A percentile compares a stretch with the other conserved stretches of the same genome.
phyloP scores from a whole-genome alignment of 2,113 vertebrate genomes.

The Sprattus sprattus region DNA sequence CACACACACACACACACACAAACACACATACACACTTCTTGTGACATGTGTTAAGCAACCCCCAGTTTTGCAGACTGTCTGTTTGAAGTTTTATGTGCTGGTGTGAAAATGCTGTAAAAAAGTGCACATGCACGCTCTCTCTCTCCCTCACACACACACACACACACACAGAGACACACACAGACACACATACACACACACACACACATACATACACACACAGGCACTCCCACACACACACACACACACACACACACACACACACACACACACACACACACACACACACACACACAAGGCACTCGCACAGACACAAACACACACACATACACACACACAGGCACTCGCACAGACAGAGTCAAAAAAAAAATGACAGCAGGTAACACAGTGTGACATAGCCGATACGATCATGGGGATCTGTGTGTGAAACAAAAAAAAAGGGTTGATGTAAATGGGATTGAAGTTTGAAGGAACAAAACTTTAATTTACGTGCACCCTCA shows the following conservation, averaged over 20 bases:
- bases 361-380: not conserved
- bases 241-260: not conserved
- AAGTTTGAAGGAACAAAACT: not conserved
- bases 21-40: not conserved
- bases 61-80: slow-evolving; percentile 6
- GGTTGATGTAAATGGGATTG: not conserved
- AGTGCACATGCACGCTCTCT: not conserved
- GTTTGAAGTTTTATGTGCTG: slow-evolving; percentile 16
- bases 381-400: not conserved
- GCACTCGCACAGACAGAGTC: not conserved
- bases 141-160: not conserved
- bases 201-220: not conserved
- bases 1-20: not conserved
- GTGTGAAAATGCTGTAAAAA: slow-evolving; percentile 13
- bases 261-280: slow-evolving; percentile 9
- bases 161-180: slow-evolving; percentile 1
- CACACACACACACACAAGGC: not conserved
- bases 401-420: not conserved
- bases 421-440: slow-evolving; percentile 11
- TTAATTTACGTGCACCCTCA: not conserved
- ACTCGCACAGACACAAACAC: too few species aligned
- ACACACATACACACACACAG: not conserved
- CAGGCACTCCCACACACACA: not conserved
- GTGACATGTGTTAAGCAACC: not conserved
- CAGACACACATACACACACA: not conserved